Conservation (phyloP, 2,113 vertebrate genomes). For the Dasyprocta punctata region DNA sequence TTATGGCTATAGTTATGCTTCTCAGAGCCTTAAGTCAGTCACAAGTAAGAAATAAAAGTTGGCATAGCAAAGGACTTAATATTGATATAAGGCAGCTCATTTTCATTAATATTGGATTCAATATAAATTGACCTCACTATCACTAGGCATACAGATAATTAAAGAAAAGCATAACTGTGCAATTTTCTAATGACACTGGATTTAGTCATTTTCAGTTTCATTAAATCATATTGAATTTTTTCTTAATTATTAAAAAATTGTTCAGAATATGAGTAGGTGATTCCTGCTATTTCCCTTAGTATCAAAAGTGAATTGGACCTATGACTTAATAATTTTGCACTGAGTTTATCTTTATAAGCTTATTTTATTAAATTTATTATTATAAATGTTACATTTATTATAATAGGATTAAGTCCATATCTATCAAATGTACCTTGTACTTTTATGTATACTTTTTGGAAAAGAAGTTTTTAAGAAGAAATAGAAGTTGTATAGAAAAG, state of each 20-base stretch:
- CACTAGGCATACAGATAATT: background rate
- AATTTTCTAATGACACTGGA: background rate
- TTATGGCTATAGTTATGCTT: background rate
- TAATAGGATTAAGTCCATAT: background rate
- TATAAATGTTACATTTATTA: conserved; percentile 34
- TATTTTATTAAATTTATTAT: conserved; percentile 12
- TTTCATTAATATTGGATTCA: conserved; percentile 6
- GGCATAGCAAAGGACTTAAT: background rate
- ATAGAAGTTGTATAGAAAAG: background rate
- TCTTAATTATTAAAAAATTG: background rate
- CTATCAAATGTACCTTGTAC: background rate
- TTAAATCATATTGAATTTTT: background rate
- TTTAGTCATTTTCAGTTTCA: conserved; percentile 36
- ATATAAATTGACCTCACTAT: conserved; percentile 33
- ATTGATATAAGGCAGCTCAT: background rate
- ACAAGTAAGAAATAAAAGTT: conserved; percentile 6
- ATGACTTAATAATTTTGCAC: background rate
- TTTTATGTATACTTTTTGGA: background rate
- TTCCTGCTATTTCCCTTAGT: background rate
- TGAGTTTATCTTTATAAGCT: background rate
- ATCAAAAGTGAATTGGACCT: background rate
- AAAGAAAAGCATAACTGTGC: background rate
- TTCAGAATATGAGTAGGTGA: background rate
- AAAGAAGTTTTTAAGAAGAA: background rate
- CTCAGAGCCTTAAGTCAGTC: background rate